phyloP scores from a whole-genome alignment of 1,140 invertebrate species.

The Apis dorsata region DNA sequence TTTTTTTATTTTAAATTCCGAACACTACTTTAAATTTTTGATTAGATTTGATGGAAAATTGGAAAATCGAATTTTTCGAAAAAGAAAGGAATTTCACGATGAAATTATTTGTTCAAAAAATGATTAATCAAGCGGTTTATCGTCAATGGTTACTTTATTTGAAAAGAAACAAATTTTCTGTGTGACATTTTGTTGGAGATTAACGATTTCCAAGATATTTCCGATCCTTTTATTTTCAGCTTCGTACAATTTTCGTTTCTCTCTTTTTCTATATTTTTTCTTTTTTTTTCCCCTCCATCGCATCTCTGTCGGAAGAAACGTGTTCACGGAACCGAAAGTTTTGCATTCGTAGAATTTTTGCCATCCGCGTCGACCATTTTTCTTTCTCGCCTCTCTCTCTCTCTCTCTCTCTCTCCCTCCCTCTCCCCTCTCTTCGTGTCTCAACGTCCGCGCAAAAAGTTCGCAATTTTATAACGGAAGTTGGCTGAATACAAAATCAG shows the following conservation, averaged over 20 bases:
- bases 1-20: no score
- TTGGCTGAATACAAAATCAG: constrained; percentile 74
- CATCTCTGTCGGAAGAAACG: background rate
- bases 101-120: no score
- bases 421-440: constrained; percentile 54
- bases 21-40: no score
- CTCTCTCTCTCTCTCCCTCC: constrained; percentile 42
- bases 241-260: background rate
- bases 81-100: no score
- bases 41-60: no score
- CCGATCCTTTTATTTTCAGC: background rate
- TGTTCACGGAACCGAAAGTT: constrained; percentile 4
- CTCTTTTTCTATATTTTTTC: background rate
- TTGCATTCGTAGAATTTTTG: constrained; percentile 25
- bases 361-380: constrained; percentile 42
- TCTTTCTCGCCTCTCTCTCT: constrained; percentile 32
- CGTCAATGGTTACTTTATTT: no score
- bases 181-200: no score
- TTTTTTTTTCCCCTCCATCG: background rate
- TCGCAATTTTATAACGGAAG: constrained; percentile 73
- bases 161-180: no score
- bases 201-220: background rate
- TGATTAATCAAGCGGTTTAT: no score
- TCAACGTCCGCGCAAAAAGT: constrained; percentile 66
- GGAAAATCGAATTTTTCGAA: no score